phyloP scores from a whole-genome alignment of 2,888 invertebrate species.

The Entomobrya multifasciata region DNA sequence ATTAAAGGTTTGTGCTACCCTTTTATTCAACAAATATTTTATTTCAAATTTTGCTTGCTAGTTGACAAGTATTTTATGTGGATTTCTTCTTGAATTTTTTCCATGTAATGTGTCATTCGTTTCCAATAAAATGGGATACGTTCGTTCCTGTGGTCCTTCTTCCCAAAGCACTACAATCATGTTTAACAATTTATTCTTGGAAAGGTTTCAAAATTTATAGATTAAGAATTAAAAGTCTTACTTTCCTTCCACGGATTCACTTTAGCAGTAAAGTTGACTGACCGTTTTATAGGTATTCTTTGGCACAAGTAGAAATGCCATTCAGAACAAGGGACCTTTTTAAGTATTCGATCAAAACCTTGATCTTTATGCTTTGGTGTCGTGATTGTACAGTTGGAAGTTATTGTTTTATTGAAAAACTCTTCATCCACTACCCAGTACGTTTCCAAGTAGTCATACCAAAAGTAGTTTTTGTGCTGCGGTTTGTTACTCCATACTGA shows the following conservation, averaged over 20 bases:
- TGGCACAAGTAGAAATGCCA: constrained; percentile 38
- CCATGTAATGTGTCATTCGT: too few relatives aligned
- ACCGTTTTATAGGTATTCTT: not conserved
- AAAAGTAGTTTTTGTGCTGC: not conserved
- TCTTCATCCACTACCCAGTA: constrained; percentile 26
- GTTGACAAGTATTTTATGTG: too few relatives aligned
- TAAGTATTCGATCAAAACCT: not conserved
- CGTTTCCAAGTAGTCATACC: constrained; percentile 4
- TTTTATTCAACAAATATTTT: too few relatives aligned
- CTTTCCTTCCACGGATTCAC: not conserved
- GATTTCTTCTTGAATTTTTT: too few relatives aligned
- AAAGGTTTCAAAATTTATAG: not conserved
- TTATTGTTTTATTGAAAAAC: not conserved
- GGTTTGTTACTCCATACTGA: not conserved
- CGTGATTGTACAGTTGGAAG: not conserved
- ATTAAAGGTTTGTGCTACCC: too few relatives aligned
- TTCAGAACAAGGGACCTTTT: not conserved
- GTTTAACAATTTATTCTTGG: not conserved
- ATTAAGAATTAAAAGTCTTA: not conserved
- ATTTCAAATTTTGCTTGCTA: too few relatives aligned
- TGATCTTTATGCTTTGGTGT: not conserved
- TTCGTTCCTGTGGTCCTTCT: not conserved
- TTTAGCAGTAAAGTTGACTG: not conserved
- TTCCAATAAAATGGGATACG: too few relatives aligned
- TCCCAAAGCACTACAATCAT: not conserved